Conservation (phyloP, 2,797 vertebrate species). For the Clarias fuscus region DNA sequence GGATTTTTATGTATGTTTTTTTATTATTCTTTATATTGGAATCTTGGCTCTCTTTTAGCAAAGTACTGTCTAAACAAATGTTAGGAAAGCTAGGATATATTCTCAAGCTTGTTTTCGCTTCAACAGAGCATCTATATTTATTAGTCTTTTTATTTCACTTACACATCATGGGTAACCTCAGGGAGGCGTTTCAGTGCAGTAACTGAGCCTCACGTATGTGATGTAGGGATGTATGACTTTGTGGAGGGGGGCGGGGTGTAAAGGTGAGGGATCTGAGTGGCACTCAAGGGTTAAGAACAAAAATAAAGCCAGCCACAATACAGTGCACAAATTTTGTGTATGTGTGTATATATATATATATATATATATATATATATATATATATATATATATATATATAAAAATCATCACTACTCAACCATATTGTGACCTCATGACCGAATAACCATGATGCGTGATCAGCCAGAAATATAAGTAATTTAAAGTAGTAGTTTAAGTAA, state of each 20-base stretch:
- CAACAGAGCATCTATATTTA: slow-evolving; percentile 13
- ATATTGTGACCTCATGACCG: background rate
- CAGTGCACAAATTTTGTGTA: background rate
- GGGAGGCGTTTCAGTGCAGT: background rate
- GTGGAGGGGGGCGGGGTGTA: background rate
- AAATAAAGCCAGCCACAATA: background rate
- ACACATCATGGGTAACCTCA: background rate
- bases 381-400: too few species aligned
- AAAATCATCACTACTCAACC: background rate
- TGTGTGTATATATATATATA: too few species aligned
- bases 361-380: too few species aligned
- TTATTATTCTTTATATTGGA: background rate
- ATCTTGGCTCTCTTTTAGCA: background rate
- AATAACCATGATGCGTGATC: background rate
- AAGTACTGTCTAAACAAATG: background rate
- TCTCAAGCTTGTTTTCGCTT: background rate
- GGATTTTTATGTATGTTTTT: background rate
- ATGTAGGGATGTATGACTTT: slow-evolving; percentile 9
- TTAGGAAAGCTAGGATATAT: background rate
- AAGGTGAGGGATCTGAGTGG: slow-evolving; percentile 42
- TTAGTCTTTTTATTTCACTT: background rate
- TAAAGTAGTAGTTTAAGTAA: background rate
- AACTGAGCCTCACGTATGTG: background rate
- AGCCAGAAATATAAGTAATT: background rate
- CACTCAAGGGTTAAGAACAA: background rate